Evolutionary conservation across 2,888 invertebrate genomes (phyloP).

Genomic region (Archaeoteleia sp.): DNA sequence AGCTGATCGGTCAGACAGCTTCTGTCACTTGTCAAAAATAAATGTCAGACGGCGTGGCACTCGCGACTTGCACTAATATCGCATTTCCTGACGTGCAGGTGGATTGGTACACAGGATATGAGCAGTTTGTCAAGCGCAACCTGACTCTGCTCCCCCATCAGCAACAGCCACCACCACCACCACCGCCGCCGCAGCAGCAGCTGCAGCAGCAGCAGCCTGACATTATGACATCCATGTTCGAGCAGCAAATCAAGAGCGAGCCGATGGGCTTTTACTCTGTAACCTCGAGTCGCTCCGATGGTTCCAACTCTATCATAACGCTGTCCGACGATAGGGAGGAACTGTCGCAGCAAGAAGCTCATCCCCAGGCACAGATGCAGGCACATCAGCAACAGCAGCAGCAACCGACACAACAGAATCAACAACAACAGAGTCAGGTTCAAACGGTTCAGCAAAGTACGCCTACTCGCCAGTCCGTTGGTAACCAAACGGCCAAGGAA

Average conservation of each 20-base stretch:
- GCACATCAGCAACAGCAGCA: conserved; percentile 67
- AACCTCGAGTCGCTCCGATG: conserved; percentile 73
- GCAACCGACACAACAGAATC: conserved; percentile 59
- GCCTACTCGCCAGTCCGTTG: conserved; percentile 69
- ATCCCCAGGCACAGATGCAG: conserved; percentile 71
- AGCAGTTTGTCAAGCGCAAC: conserved; percentile 76
- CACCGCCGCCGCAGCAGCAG: conserved; percentile 61
- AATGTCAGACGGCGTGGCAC: conserved; percentile 65
- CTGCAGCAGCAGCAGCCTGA: conserved; percentile 60
- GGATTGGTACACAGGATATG: conserved; percentile 76
- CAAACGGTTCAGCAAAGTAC: conserved; percentile 23
- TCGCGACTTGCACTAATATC: conserved; percentile 55
- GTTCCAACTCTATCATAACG: conserved; percentile 73
- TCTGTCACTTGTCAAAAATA: conserved; percentile 74
- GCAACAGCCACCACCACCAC: conserved; percentile 62
- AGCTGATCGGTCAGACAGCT: conserved; percentile 70
- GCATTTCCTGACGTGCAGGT: conserved; percentile 63
- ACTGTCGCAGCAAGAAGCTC: conserved; percentile 72
- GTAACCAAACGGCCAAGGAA: conserved; percentile 70
- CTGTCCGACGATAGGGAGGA: conserved; percentile 72
- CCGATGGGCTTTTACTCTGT: conserved; percentile 80
- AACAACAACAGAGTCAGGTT: conserved; percentile 41
- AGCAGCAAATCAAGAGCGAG: conserved; percentile 83
- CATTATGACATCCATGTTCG: conserved; percentile 79
- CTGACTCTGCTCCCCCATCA: conserved; percentile 75